Percentiles rank a stretch among this genome's conserved stretches.
phyloP scores from a whole-genome alignment of 1,140 invertebrate genomes.

The Lucilia sericata region DNA sequence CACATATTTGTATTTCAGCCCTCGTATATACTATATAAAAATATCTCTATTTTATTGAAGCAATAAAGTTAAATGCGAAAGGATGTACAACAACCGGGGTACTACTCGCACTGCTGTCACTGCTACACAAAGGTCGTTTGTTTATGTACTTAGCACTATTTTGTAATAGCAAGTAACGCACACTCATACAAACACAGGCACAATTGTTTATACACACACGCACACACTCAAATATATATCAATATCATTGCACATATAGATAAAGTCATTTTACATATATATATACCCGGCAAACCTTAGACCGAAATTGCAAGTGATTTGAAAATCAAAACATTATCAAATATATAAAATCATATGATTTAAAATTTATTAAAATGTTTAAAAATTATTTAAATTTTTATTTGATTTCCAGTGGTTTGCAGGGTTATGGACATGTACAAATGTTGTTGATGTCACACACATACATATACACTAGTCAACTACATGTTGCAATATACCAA shows the following conservation, averaged over 20 bases:
- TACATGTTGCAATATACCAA: background rate
- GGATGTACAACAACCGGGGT: background rate
- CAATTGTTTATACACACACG: background rate
- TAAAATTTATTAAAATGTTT: no score
- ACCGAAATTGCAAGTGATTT: no score
- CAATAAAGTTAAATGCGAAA: background rate
- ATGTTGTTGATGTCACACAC: background rate
- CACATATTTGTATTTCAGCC: no score
- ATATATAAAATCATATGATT: no score
- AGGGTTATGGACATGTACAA: background rate
- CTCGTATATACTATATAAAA: background rate
- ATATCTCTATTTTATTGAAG: background rate
- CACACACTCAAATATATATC: background rate
- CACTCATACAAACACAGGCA: background rate
- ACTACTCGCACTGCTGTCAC: background rate
- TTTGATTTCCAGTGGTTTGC: no score
- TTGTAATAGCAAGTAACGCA: background rate
- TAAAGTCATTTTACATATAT: constrained; percentile 1
- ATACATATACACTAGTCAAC: background rate
- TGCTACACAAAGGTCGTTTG: constrained; percentile 14
- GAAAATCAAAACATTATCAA: no score
- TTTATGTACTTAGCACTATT: constrained; percentile 11
- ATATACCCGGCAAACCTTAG: no score
- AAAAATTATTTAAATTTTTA: no score
- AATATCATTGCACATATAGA: background rate